phyloP scores from a whole-genome alignment of 2,113 vertebrate species.

The Origma solitaria region DNA sequence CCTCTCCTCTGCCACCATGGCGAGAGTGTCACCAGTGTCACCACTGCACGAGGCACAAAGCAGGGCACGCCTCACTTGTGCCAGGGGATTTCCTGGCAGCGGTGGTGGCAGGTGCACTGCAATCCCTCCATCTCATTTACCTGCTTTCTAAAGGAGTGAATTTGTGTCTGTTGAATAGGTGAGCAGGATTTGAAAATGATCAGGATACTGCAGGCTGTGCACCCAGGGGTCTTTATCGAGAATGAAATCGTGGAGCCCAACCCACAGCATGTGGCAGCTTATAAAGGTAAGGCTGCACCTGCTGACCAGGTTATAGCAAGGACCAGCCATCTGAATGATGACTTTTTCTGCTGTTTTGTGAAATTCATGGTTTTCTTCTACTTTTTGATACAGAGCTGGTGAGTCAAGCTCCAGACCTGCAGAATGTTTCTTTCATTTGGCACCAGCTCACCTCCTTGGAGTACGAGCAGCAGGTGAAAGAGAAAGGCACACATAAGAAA shows the following conservation, averaged over 20 bases:
- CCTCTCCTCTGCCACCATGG: fast-evolving
- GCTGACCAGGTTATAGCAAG: not conserved
- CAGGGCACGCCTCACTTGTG: not conserved
- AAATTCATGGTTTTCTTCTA: not conserved
- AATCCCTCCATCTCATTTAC: not conserved
- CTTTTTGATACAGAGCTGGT: conserved; percentile 42
- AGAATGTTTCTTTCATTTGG: conserved; percentile 59
- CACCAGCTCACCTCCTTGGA: conserved; percentile 55
- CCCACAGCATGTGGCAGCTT: conserved; percentile 74
- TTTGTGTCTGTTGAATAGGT: conserved; percentile 60
- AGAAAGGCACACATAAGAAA: conserved; percentile 34
- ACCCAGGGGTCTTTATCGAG: conserved; percentile 72
- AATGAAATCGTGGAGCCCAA: conserved; percentile 84
- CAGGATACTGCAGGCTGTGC: conserved; percentile 68
- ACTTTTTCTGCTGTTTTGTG: not conserved
- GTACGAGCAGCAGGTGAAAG: conserved; percentile 42
- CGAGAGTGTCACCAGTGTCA: not conserved
- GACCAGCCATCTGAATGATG: fast-evolving
- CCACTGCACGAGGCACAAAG: not conserved
- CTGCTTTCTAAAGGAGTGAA: not conserved
- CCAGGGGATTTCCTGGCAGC: not conserved
- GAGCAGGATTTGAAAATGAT: conserved; percentile 82
- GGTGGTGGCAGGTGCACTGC: not conserved
- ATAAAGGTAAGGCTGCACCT: conserved; percentile 67
- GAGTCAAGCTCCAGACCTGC: conserved; percentile 33